Conservation (phyloP, 2,888 invertebrate genomes). For the Euclidia mi region DNA sequence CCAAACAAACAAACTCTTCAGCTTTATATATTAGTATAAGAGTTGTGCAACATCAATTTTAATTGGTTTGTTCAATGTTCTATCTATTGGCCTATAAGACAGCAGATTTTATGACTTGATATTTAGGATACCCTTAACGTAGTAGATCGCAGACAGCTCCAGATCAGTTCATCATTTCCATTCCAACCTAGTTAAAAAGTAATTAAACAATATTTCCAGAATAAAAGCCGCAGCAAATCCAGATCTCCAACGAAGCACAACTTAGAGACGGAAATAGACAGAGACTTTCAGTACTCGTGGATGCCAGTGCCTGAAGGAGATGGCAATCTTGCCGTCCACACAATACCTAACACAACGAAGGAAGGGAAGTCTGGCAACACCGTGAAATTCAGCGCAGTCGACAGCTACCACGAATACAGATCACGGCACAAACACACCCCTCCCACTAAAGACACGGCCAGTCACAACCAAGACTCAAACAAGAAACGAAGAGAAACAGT, state of each 20-base stretch:
- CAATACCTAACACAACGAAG: conserved; percentile 73
- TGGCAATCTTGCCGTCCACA: conserved; percentile 76
- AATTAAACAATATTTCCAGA: no score
- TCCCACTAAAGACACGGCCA: conserved; percentile 76
- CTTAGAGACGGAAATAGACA: conserved; percentile 55
- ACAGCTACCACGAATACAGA: conserved; percentile 85
- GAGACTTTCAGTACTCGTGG: conserved; percentile 83
- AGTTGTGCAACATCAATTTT: no score
- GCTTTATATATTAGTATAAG: no score
- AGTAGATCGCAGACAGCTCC: no score
- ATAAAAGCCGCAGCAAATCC: conserved; percentile 55
- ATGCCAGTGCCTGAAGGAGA: conserved; percentile 86
- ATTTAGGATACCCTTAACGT: no score
- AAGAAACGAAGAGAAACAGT: conserved; percentile 65
- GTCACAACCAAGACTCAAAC: conserved; percentile 47
- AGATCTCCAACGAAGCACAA: conserved; percentile 61
- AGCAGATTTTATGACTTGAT: no score
- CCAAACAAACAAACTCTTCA: no score
- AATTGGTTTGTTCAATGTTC: no score
- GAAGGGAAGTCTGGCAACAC: conserved; percentile 70
- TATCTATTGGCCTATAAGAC: no score
- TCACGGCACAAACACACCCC: conserved; percentile 85
- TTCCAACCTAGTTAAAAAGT: no score
- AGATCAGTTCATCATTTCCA: no score
- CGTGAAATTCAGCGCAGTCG: conserved; percentile 80